Evolutionary conservation across 2,797 vertebrate species (phyloP), one percentile per base, ranked within the genome.

Genomic region (Acanthurus leucopareius): DNA sequence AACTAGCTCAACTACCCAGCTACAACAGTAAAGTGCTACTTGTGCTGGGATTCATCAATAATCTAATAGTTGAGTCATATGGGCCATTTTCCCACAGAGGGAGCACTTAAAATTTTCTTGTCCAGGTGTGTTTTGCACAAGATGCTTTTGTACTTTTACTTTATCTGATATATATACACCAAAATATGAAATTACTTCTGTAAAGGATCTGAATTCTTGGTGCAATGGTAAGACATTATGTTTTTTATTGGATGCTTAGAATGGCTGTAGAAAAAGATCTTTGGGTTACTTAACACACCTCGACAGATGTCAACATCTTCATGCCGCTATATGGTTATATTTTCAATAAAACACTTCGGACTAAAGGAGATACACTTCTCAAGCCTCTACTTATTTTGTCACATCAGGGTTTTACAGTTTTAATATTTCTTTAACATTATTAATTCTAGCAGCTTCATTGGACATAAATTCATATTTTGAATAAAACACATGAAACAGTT

Each of bases 181-280:
- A 25, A 25, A 25, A 25, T 25, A 20, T 40, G 58, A 25, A 62
- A 25, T 56, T 42, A 17, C 22, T 53, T 19, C 10, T 61, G 47
- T 49, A 49, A 74, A 64, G 0, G 7, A 61, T 25, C n/a, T 48
- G 9, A 57, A 69, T 42, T 57, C 7, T 25, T 53, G 14, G 3
- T 68, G 16, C 17, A 15, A 1, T 49, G 53, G 20, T 2, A 57
- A 25, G 25, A 3, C 25, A 25, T 25, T 32, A 19, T 49, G 0
- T 3, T 73, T 51, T 86, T 80, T 80, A 74, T 69, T 80, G 1
- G 62, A 69, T 4, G 6, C 48, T 75, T 64, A 69, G 38, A 78
- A 11, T 53, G 15, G 80, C 56, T 79, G 57, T 77, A 85, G 42
- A 77, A 71, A 45, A 48, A 75, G 7, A 25, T 19, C 19, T 68